These are phyloP conservation scores for Toxotes chatareus DNA, from an alignment of 2,113 vertebrate species.

Conservation along the genomic window DNA sequence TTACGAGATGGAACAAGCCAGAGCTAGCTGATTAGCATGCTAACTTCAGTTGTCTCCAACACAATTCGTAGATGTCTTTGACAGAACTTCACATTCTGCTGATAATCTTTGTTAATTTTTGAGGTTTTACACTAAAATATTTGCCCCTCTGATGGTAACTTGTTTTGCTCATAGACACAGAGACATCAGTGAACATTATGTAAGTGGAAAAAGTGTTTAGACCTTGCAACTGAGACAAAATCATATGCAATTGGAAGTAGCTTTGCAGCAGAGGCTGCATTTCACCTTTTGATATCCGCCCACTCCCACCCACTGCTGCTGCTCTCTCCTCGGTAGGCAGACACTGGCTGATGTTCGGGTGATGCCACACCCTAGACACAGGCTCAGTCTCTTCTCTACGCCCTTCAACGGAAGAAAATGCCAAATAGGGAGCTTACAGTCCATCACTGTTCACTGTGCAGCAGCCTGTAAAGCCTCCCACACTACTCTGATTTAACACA, in stretches of 20 bases:
- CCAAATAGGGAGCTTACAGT: constrained; percentile 65
- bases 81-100: too few species aligned
- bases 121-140: too few species aligned
- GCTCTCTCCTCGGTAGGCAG: constrained; percentile 68
- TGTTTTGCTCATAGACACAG: constrained; percentile 16
- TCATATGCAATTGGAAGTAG: constrained; percentile 60
- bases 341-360: constrained; percentile 69
- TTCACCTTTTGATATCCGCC: constrained; percentile 80
- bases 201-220: constrained; percentile 57
- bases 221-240: constrained; percentile 69
- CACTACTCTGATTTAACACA: constrained; percentile 45
- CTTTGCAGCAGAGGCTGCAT: constrained; percentile 71
- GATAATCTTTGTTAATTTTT: too few species aligned
- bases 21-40: too few species aligned
- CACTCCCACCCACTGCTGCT: constrained; percentile 77
- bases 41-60: too few species aligned
- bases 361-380: constrained; percentile 70
- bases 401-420: constrained; percentile 58
- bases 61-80: too few species aligned
- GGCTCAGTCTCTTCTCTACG: constrained; percentile 53
- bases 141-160: constrained; percentile 8
- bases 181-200: constrained; percentile 51
- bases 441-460: constrained; percentile 55
- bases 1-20: too few species aligned
- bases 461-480: constrained; percentile 62